Base-by-base conservation (phyloP, 2,888 invertebrate genomes). In the Mimachlamys varia region DNA sequence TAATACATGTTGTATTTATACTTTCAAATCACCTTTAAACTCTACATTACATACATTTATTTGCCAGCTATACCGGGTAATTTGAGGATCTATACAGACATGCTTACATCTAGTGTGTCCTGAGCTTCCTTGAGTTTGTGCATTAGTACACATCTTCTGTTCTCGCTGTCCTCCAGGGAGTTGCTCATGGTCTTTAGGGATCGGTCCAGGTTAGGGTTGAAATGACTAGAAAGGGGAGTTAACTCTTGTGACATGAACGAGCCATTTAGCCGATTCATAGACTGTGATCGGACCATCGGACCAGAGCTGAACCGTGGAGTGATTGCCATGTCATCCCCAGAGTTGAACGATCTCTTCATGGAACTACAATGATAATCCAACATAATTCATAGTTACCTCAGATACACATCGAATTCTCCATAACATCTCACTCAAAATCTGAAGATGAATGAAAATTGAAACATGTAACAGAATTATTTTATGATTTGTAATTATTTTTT, bases 111-210 rank as follows among this genome's bases (percentile, higher is more conserved):
- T 53, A 96, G 92, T 19, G 95, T 96, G 58, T 95, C 95, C 90
- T 96, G 96, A 3, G 96, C 96, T 90, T 96, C 96, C 90, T 95
- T 95, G 27, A 96, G 92, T 92, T 95, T 96, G 89, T 96, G 94
- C 89, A 95, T 94, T 19, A 96, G 94, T 7, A 95, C 94, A 19
- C 94, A 92, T 44, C 96, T 90, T 89, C 96, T 91, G 89, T 94
- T 94, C 91, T 96, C 96, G 93, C 96, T 96, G 89, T 96, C 96
- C 87, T 96, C 95, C 88, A 96, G 93, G 89, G 94, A 93, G 87
- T 92, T 93, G 88, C 94, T 94, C 50, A 95, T 90, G 44, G 93
- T 93, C 87, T 93, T 88, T 10, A 94, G 89, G 0, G 95, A 94
- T 62, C 92, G 92, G 76, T 94, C 94, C 89, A 94, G 90, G 27